A percentile compares a stretch with the other conserved stretches of the same genome.
phyloP scores from a whole-genome alignment of 1,140 invertebrate genomes.

The Palaemon carinicauda region DNA sequence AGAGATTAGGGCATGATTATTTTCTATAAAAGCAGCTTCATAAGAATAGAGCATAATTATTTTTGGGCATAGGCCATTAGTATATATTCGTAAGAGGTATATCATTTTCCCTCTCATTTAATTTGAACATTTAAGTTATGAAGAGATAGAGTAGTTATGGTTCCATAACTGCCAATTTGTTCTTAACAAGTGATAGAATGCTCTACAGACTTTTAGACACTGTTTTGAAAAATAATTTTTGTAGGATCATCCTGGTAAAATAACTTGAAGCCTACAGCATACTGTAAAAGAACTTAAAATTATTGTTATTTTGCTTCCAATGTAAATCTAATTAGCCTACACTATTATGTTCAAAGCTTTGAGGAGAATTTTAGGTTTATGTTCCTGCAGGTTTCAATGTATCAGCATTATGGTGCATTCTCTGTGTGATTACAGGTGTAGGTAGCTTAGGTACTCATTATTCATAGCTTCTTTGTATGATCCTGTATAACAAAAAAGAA shows the following conservation, averaged over 20 bases:
- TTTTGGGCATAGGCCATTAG: conserved; percentile 1
- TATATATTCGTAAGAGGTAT: not conserved
- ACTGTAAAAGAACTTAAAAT: not conserved
- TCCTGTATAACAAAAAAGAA: not conserved
- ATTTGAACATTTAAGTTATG: too few species aligned
- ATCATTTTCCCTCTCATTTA: too few species aligned
- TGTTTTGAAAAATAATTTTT: too few species aligned
- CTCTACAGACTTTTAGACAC: too few species aligned
- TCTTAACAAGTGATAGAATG: too few species aligned
- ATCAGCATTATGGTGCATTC: conserved; percentile 48
- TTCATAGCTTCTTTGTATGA: conserved; percentile 42
- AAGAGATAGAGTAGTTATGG: too few species aligned
- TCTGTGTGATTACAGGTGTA: conserved; percentile 42
- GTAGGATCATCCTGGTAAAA: too few species aligned
- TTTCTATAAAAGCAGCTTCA: conserved; percentile 4
- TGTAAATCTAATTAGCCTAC: not conserved
- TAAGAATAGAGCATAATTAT: conserved; percentile 7
- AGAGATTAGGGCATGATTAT: conserved; percentile 8
- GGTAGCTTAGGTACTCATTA: conserved; percentile 49
- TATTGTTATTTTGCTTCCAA: too few species aligned
- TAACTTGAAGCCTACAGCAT: not conserved
- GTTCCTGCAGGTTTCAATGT: not conserved
- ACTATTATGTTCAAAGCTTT: not conserved
- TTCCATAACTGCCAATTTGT: too few species aligned
- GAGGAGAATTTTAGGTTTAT: not conserved